Base-by-base conservation (phyloP, 2,797 vertebrate species). In the Micrastur ruficollis region DNA sequence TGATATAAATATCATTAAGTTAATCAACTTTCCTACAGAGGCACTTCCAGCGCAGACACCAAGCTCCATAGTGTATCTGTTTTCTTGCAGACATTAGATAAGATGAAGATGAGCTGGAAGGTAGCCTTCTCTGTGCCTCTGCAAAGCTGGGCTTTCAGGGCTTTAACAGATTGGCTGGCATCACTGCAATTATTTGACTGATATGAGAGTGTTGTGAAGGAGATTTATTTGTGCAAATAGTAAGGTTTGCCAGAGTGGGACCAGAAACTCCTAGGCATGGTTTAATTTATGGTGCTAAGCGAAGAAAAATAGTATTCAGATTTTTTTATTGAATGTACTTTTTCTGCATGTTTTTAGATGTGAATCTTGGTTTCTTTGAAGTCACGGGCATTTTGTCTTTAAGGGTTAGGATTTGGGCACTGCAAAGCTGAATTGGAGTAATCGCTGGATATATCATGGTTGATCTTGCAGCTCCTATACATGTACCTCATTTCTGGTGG, bases 391-490 rank as follows among this genome's bases (percentile, higher is more conserved):
- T 80, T 81, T 81, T 71, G 18, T 47, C 66, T 55, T 85, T 17
- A 34, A 71, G 32, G 31, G 20, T 40, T 19, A 15, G 46, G 21
- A 23, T 55, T 15, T 76, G 74, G 34, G 31, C 59, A 18, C 27
- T 22, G 42, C 50, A 32, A 17, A 86, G 32, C 58, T 49, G 78
- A 34, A 6, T 18, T 72, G 61, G 46, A 53, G 12, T 40, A 34
- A 44, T 46, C 0, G 0, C 26, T 23, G 11, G 26, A 8, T 26
- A 31, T 4, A 55, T 1, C 1, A 0, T 4, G 14, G 38, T 14
- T 90, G 14, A 62, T 52, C 71, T 47, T 56, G 29, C 31, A 79
- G 22, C 31, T 40, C 7, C 22, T 79, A 0, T 5, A 8, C 0
- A 1, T 5, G 21, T 5, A 14, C 20, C 10, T 94, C 10, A 2